These are phyloP conservation scores for Artemia sinica DNA, from an alignment of 2,888 invertebrate genomes.

Conservation along the genomic window DNA sequence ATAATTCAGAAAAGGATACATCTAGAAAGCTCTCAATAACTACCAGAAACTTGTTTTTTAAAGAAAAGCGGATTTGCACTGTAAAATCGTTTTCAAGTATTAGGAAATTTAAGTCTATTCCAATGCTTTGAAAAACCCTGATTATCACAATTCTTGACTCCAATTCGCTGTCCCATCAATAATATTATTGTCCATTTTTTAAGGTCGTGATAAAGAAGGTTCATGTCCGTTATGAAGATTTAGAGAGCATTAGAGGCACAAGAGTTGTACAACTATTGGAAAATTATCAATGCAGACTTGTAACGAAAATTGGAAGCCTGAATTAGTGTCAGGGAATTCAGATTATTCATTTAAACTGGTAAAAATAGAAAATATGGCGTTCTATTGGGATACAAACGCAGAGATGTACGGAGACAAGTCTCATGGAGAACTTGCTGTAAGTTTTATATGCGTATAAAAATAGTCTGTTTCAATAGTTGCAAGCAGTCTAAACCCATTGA, in stretches of 20 bases:
- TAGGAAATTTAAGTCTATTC: no score
- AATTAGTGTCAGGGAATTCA: constrained; percentile 41
- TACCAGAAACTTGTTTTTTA: no score
- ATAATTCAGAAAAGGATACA: no score
- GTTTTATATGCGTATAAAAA: constrained; percentile 25
- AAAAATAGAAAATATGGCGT: constrained; percentile 65
- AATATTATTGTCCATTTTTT: constrained; percentile 25
- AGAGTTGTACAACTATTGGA: constrained; percentile 66
- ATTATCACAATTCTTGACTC: no score
- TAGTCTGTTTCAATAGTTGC: neutral
- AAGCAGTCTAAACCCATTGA: no score
- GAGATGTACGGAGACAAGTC: constrained; percentile 49
- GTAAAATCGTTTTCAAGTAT: no score
- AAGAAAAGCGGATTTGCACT: no score
- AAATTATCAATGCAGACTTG: constrained; percentile 80
- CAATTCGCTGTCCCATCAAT: no score
- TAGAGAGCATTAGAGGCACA: constrained; percentile 45
- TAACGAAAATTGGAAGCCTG: constrained; percentile 65
- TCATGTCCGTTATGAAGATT: constrained; percentile 88
- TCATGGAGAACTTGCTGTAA: constrained; percentile 50
- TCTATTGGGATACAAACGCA: constrained; percentile 71
- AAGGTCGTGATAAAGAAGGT: constrained; percentile 81
- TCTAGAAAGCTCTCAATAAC: no score
- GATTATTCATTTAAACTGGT: constrained; percentile 64
- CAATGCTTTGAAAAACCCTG: no score